phyloP scores from a whole-genome alignment of 2,113 vertebrate species.

The Paraplagusia blochii region DNA sequence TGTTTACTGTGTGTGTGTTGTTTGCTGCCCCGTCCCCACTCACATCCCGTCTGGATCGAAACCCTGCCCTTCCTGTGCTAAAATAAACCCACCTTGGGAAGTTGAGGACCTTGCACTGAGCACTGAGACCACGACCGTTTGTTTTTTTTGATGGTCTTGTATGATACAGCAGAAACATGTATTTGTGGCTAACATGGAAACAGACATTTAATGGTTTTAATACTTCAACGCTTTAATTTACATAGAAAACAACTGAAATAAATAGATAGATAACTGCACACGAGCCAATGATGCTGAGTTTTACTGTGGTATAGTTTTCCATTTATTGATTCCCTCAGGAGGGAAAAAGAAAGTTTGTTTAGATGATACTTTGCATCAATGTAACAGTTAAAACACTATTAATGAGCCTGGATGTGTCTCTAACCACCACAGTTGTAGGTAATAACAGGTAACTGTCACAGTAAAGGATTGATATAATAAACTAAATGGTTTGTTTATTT shows the following conservation, averaged over 20 bases:
- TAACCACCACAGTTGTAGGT: not conserved
- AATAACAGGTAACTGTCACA: too few relatives aligned
- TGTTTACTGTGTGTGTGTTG: constrained; percentile 27
- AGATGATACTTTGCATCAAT: constrained; percentile 9
- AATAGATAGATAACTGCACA: not conserved
- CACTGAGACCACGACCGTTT: constrained; percentile 58
- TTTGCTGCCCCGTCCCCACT: constrained; percentile 56
- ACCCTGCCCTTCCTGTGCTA: constrained; percentile 76
- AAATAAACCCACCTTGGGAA: constrained; percentile 75
- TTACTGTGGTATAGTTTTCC: constrained; percentile 1
- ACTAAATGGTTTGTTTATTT: too few relatives aligned
- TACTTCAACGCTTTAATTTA: too few relatives aligned
- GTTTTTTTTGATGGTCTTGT: constrained; percentile 31
- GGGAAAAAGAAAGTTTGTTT: constrained; percentile 4
- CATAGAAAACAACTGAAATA: not conserved
- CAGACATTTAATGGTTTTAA: too few relatives aligned
- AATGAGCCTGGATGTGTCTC: constrained; percentile 3
- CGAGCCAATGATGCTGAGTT: constrained; percentile 1
- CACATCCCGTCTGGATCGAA: constrained; percentile 71
- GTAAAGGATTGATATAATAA: too few relatives aligned
- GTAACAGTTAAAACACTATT: constrained; percentile 4
- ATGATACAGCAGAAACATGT: constrained; percentile 2
- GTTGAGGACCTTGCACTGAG: constrained; percentile 60
- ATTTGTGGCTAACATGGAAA: too few relatives aligned
- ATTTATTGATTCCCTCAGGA: constrained; percentile 13